Conservation (phyloP, 2,113 vertebrate genomes). For the Sinocyclocheilus anophthalmus region DNA sequence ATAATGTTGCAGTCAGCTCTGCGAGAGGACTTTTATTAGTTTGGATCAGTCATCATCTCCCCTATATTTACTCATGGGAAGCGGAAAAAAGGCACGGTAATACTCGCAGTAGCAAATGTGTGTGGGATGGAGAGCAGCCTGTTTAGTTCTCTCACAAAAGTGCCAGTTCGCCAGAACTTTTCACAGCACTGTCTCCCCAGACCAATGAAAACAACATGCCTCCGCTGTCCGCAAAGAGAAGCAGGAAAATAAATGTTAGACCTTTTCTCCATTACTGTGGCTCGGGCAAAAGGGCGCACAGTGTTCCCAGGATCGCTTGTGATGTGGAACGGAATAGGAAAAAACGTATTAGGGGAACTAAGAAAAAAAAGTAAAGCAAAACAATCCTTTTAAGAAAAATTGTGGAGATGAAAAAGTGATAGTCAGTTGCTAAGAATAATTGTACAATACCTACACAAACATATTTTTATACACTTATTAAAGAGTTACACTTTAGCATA, state of each 20-base stretch:
- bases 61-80: constrained; percentile 25
- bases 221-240: constrained; percentile 35
- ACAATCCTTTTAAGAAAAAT: not conserved
- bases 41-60: constrained; percentile 53
- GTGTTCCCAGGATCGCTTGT: constrained; percentile 41
- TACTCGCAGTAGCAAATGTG: constrained; percentile 29
- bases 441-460: not conserved
- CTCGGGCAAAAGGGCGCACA: constrained; percentile 31
- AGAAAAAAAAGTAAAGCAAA: constrained; percentile 41
- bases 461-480: not conserved
- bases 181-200: constrained; percentile 40
- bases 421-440: not conserved
- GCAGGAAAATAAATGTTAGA: constrained; percentile 55
- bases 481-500: not conserved
- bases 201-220: constrained; percentile 57
- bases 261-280: constrained; percentile 45
- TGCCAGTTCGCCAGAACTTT: constrained; percentile 37
- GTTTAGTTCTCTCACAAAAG: constrained; percentile 36
- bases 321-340: constrained; percentile 40
- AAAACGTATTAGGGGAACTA: constrained; percentile 26
- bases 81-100: constrained; percentile 24
- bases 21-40: constrained; percentile 47
- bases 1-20: constrained; percentile 41
- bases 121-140: constrained; percentile 41
- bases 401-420: not conserved